phyloP scores from a whole-genome alignment of 2,113 vertebrate species.

The Malurus melanocephalus region DNA sequence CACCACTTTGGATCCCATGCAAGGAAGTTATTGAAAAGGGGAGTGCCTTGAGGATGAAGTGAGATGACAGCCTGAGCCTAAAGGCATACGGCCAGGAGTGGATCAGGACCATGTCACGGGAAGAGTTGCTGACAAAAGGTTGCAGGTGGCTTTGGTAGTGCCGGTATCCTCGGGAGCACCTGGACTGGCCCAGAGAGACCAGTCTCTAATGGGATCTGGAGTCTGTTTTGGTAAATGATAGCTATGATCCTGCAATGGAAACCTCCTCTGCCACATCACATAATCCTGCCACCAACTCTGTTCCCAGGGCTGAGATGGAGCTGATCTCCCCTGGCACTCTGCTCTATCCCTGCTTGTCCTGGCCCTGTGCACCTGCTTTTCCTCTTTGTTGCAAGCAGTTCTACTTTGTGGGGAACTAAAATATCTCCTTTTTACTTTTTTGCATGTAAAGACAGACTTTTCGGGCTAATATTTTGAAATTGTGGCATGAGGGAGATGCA shows the following conservation, averaged over 20 bases:
- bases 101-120: neutral
- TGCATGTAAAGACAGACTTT: neutral
- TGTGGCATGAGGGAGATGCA: neutral
- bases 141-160: neutral
- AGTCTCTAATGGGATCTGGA: neutral
- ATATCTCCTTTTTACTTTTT: neutral
- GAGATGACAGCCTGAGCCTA: neutral
- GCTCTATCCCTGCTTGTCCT: neutral
- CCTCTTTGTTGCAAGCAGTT: neutral
- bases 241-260: neutral
- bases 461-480: neutral
- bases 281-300: neutral
- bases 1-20: neutral
- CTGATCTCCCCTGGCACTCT: neutral
- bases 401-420: neutral
- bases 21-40: neutral
- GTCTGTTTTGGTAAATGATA: neutral
- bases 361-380: neutral
- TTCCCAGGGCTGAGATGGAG: neutral
- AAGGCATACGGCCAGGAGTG: neutral
- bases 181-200: fast-evolving
- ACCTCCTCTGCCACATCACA: neutral
- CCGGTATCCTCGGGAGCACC: fast-evolving
- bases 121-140: neutral
- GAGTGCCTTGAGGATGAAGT: neutral